phyloP scores from a whole-genome alignment of 2,797 vertebrate species.

The Xyrichtys novacula region DNA sequence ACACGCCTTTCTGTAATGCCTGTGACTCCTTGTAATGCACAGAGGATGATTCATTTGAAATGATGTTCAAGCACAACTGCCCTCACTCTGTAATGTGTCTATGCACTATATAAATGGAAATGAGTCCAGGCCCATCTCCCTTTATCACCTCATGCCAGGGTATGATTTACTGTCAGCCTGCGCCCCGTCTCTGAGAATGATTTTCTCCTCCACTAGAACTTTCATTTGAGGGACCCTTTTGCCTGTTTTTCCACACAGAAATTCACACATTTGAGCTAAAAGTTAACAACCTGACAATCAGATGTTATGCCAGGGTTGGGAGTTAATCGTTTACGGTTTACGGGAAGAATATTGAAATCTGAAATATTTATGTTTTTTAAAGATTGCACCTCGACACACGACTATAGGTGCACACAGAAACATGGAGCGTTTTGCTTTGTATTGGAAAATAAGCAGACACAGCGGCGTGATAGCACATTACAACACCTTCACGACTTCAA shows the following conservation, averaged over 20 bases:
- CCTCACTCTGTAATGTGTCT: slow-evolving; percentile 70
- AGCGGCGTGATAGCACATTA: too few relatives aligned
- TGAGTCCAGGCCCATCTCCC: slow-evolving; percentile 72
- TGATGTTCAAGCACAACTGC: slow-evolving; percentile 69
- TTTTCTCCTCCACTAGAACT: slow-evolving; percentile 63
- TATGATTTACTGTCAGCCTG: slow-evolving; percentile 74
- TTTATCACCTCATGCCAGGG: slow-evolving; percentile 68
- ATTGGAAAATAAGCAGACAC: slow-evolving; percentile 1
- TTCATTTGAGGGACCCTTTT: slow-evolving; percentile 42
- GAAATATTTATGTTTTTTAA: slow-evolving; percentile 3
- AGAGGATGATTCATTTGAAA: slow-evolving; percentile 75
- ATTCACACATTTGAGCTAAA: slow-evolving; percentile 42
- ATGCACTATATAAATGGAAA: slow-evolving; percentile 82
- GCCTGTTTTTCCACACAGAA: slow-evolving; percentile 45
- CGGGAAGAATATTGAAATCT: slow-evolving; percentile 1
- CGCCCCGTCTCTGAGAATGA: slow-evolving; percentile 36
- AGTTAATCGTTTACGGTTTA: not conserved
- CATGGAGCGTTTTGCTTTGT: not conserved
- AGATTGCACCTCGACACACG: not conserved
- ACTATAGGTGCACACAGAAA: not conserved
- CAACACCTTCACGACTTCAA: too few relatives aligned
- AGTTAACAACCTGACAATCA: slow-evolving; percentile 11
- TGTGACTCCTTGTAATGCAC: slow-evolving; percentile 58
- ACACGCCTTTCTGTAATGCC: slow-evolving; percentile 59
- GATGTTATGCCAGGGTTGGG: slow-evolving; percentile 16